Conservation (phyloP, 1,140 invertebrate species). For the Archivesica marissinica region DNA sequence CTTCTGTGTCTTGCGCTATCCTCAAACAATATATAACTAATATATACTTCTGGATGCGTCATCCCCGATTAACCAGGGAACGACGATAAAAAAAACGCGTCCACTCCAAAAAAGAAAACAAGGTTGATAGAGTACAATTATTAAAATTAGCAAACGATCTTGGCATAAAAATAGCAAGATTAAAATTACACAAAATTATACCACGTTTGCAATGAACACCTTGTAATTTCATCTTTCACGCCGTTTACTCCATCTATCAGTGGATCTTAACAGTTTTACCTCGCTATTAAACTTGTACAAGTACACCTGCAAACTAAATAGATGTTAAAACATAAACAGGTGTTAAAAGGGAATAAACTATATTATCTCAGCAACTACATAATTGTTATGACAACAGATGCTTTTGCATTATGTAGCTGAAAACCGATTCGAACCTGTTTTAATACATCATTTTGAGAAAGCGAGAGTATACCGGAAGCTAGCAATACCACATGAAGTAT, state of each 20-base stretch:
- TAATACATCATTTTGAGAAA: too few relatives aligned
- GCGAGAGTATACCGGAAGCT: too few relatives aligned
- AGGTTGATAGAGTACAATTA: conserved; percentile 8
- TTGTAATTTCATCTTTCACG: conserved; percentile 33
- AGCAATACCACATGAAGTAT: too few relatives aligned
- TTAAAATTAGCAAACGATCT: conserved; percentile 5
- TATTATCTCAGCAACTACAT: neutral
- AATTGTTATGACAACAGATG: conserved; percentile 43
- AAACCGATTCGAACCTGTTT: too few relatives aligned
- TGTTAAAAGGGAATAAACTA: conserved; percentile 7
- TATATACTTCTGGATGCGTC: too few relatives aligned
- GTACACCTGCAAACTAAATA: conserved; percentile 48
- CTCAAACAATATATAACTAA: too few relatives aligned
- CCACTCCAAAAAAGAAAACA: too few relatives aligned
- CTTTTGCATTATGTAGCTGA: too few relatives aligned
- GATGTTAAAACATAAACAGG: conserved; percentile 25
- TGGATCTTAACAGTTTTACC: conserved; percentile 23
- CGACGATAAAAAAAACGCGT: too few relatives aligned
- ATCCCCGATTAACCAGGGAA: neutral
- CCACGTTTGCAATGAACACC: conserved; percentile 8
- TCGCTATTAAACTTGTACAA: conserved; percentile 21
- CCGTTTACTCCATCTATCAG: neutral
- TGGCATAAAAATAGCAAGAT: conserved; percentile 21
- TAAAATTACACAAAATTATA: conserved; percentile 13
- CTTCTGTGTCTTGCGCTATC: too few relatives aligned